phyloP scores from a whole-genome alignment of 2,888 invertebrate species.

The Drosophila hamatofila region DNA sequence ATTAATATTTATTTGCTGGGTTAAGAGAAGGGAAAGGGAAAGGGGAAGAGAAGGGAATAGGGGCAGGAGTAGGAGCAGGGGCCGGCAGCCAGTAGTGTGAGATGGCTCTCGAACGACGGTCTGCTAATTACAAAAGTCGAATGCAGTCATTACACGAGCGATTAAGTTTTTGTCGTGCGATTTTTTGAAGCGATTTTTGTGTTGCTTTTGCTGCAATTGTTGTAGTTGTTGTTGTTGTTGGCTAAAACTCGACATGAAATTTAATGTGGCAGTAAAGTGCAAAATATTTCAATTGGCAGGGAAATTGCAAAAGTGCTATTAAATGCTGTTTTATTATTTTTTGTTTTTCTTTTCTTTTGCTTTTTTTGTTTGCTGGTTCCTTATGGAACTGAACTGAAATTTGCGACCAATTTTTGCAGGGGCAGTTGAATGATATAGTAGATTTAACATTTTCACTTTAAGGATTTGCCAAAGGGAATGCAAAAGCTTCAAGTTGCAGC shows the following conservation, averaged over 20 bases:
- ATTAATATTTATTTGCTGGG: slow-evolving; percentile 74
- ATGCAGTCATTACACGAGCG: slow-evolving; percentile 81
- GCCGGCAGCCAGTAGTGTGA: neutral
- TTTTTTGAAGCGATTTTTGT: slow-evolving; percentile 51
- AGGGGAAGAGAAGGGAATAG: neutral
- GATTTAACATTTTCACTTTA: slow-evolving; percentile 4
- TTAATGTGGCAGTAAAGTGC: slow-evolving; percentile 58
- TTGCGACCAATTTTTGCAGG: neutral
- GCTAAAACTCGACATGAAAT: slow-evolving; percentile 45
- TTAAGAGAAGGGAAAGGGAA: neutral
- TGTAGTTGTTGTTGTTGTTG: slow-evolving; percentile 6
- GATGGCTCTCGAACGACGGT: slow-evolving; percentile 42
- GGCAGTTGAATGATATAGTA: slow-evolving; percentile 8
- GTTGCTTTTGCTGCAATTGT: slow-evolving; percentile 10
- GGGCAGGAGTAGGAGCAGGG: neutral
- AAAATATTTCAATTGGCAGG: slow-evolving; percentile 48
- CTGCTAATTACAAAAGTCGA: slow-evolving; percentile 79
- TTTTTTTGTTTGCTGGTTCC: neutral
- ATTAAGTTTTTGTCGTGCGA: slow-evolving; percentile 79
- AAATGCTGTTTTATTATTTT: neutral
- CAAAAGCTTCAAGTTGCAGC: slow-evolving; percentile 3
- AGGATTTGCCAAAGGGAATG: slow-evolving; percentile 4
- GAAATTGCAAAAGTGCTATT: slow-evolving; percentile 14
- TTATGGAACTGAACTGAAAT: slow-evolving; percentile 4
- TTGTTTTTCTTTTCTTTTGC: neutral